Evolutionary conservation across 1,140 invertebrate genomes (phyloP), one percentile per base, ranked within the genome.

Genomic region (Platyscapa corneri): DNA sequence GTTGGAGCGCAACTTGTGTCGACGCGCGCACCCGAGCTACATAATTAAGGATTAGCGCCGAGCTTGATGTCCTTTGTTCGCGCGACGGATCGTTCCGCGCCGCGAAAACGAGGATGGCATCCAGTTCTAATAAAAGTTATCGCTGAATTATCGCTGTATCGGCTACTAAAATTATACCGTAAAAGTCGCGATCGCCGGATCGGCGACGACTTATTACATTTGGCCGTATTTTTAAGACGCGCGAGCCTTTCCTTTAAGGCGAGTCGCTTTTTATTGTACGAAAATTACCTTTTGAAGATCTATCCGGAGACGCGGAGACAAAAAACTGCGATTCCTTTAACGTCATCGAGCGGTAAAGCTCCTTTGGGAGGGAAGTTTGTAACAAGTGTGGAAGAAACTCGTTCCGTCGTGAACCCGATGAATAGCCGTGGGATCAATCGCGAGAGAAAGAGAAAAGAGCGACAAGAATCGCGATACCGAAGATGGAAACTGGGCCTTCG

Each of bases 401-500:
- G 77, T 77, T 78, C 46, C n/a, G n/a, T n/a, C n/a, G n/a, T n/a
- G 46, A 2, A n/a, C 60, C 53, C 60, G 76, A 78, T 53, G 75
- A 84, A 84, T 84, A 79, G 84, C 79, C 84, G 70, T 81, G 78
- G 84, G 84, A 82, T 76, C 79, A 75, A 85, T 76, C 42, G 32
- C 64, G 39, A n/a, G 30, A 16, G 20, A 65, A 75, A 80, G 77
- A 80, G 77, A 80, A 79, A 75, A 79, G 30, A 77, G 34, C 39
- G 49, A 34, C 46, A 60, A 79, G 65, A 79, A 79, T 39, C 8
- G 78, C 67, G 23, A 37, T 37, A 5, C 84, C 84, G 42, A 85
- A 85, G 78, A 82, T 85, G 84, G 84, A 85, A 85, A 85, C 84
- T 82, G 67, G 84, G 70, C 72, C 65, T 64, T 77, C 80, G n/a